Evolutionary conservation across 2,888 invertebrate species (phyloP).

Genomic region (Andrena haemorrhoa): DNA sequence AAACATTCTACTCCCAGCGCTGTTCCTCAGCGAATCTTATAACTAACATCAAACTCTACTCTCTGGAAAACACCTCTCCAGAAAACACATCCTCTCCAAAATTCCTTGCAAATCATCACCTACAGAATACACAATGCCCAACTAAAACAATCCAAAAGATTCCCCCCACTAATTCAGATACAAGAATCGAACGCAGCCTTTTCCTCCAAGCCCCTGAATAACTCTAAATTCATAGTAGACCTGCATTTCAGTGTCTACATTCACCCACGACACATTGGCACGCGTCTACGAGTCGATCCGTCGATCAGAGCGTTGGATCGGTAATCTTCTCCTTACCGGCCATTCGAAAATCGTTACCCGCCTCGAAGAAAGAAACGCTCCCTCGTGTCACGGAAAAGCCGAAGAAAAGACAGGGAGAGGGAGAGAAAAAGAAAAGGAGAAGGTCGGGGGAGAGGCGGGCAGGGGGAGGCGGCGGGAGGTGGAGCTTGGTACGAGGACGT

Average conservation of each 20-base stretch:
- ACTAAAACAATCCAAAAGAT: too few relatives aligned
- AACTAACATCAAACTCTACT: too few relatives aligned
- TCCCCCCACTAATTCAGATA: too few relatives aligned
- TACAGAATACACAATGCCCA: too few relatives aligned
- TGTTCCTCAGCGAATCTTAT: not conserved
- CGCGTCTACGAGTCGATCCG: too few relatives aligned
- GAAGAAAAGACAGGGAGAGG: conserved; percentile 20
- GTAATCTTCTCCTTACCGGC: conserved; percentile 28
- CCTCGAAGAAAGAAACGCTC: conserved; percentile 2
- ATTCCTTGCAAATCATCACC: too few relatives aligned
- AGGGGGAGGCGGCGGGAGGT: conserved; percentile 35
- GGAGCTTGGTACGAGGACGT: conserved; percentile 68
- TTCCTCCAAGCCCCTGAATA: too few relatives aligned
- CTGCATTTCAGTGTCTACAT: too few relatives aligned
- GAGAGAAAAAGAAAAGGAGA: conserved; percentile 25
- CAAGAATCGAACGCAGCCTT: not conserved
- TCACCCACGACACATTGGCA: too few relatives aligned
- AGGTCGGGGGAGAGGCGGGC: not conserved
- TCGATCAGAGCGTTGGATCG: not conserved
- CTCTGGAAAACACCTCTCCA: too few relatives aligned
- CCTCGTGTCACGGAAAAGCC: conserved; percentile 25
- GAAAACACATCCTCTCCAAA: too few relatives aligned
- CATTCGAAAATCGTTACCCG: conserved; percentile 49
- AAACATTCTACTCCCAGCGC: not conserved
- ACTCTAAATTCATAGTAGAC: too few relatives aligned